Conservation (phyloP, 2,113 vertebrate genomes). For the Dicerorhinus sumatrensis region DNA sequence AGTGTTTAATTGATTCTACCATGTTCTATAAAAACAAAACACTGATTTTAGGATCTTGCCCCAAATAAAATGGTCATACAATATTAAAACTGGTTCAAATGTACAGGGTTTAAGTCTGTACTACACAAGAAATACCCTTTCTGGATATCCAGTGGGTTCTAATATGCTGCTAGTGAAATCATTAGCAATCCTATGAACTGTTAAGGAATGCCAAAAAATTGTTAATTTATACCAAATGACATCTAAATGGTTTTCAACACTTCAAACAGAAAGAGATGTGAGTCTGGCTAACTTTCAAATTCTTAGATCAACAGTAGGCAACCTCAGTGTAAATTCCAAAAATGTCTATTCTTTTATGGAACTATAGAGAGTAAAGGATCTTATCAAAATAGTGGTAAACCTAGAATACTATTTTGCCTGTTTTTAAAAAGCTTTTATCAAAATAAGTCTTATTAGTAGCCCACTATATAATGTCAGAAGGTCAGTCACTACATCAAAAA, state of each 20-base stretch:
- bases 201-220: constrained; percentile 28
- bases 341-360: neutral
- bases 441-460: constrained; percentile 44
- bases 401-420: neutral
- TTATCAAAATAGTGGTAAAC: neutral
- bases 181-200: constrained; percentile 40
- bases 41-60: constrained; percentile 57
- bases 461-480: constrained; percentile 22
- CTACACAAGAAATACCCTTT: constrained; percentile 2
- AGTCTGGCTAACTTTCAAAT: constrained; percentile 41
- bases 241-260: neutral
- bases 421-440: constrained; percentile 37
- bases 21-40: constrained; percentile 92
- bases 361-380: neutral
- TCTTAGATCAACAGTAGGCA: constrained; percentile 4
- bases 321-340: neutral
- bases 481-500: neutral
- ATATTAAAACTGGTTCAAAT: constrained; percentile 58
- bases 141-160: neutral
- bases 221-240: constrained; percentile 41
- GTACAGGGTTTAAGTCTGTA: neutral
- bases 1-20: constrained; percentile 99
- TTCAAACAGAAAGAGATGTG: constrained; percentile 3
- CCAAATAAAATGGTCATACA: constrained; percentile 6
- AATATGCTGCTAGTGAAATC: neutral